A percentile compares a stretch with the other conserved stretches of the same genome.
These are phyloP conservation scores for Phoenicopterus ruber DNA, from an alignment of 2,113 vertebrate species.

Conservation along the genomic window DNA sequence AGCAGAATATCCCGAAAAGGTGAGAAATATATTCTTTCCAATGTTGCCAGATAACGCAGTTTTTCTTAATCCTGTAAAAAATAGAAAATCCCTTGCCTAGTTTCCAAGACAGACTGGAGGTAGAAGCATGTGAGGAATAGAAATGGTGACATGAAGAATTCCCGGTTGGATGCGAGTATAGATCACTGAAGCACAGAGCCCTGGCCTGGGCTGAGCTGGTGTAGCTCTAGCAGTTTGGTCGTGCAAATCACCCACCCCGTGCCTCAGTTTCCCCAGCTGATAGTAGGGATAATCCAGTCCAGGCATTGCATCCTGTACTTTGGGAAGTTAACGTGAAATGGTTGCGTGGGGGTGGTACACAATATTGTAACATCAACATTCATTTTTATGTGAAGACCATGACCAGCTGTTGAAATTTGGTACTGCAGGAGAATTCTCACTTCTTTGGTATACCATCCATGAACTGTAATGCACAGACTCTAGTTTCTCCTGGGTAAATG, in stretches of 20 bases:
- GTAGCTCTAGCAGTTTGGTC: not conserved
- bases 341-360: not conserved
- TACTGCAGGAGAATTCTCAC: not conserved
- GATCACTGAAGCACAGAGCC: not conserved
- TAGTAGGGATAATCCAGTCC: not conserved
- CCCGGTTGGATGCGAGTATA: not conserved
- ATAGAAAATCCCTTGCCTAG: not conserved
- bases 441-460: not conserved
- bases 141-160: not conserved
- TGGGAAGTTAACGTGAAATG: not conserved
- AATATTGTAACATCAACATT: too few relatives aligned
- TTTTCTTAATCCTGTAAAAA: not conserved
- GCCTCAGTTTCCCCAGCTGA: not conserved
- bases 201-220: not conserved
- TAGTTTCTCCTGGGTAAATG: not conserved
- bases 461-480: not conserved
- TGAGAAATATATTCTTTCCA: not conserved
- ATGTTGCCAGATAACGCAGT: not conserved
- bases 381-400: not conserved
- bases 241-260: accelerated
- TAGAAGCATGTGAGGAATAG: not conserved
- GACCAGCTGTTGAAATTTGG: not conserved
- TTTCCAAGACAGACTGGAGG: not conserved
- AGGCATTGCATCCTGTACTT: not conserved
- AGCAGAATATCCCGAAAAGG: not conserved